These are phyloP conservation scores for Megaceryle maxima DNA, from an alignment of 2,113 vertebrate genomes.

Conservation along the genomic window DNA sequence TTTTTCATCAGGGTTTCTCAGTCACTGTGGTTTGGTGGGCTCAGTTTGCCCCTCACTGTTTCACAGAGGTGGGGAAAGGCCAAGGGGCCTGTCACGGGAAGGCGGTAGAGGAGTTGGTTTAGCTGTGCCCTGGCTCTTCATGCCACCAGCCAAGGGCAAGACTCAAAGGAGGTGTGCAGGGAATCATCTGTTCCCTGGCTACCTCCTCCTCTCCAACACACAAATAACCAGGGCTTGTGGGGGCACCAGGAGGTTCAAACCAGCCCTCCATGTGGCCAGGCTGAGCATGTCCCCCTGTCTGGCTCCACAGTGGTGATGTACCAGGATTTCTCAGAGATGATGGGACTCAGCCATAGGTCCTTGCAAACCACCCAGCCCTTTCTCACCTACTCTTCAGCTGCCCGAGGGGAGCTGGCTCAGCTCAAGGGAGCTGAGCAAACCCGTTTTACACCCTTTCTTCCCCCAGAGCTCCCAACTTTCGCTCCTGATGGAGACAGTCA, in stretches of 20 bases:
- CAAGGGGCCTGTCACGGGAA: not conserved
- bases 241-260: not conserved
- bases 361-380: not conserved
- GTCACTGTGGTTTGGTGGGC: accelerated
- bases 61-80: not conserved
- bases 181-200: not conserved
- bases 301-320: accelerated
- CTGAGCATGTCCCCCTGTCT: accelerated
- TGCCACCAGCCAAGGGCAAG: not conserved
- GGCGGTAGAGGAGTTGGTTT: not conserved
- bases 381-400: not conserved
- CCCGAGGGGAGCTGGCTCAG: not conserved
- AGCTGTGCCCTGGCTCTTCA: not conserved
- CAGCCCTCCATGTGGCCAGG: accelerated
- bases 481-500: constrained; percentile 7
- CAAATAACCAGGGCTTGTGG: not conserved
- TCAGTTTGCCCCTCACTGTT: accelerated
- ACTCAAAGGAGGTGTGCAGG: not conserved
- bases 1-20: not conserved
- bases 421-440: not conserved
- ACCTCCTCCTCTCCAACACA: not conserved
- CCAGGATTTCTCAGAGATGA: not conserved
- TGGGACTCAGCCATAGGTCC: accelerated
- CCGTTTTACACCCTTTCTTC: not conserved
- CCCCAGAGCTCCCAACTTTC: constrained; percentile 16